These are phyloP conservation scores for Camptogramma bilineatum DNA, from an alignment of 2,888 invertebrate genomes.

Conservation along the genomic window DNA sequence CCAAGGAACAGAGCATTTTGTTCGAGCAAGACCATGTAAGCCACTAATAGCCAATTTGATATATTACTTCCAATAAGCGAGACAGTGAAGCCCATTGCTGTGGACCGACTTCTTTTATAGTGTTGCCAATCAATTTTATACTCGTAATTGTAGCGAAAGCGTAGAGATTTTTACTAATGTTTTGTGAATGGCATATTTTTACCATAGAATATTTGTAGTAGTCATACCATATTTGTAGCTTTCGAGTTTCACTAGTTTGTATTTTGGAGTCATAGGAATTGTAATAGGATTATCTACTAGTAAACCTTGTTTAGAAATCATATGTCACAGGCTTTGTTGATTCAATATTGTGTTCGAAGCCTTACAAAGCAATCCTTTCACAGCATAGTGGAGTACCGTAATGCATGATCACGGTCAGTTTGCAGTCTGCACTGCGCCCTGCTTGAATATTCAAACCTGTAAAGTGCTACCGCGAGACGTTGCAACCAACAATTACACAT, in stretches of 20 bases:
- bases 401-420: constrained; percentile 62
- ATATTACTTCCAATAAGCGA: constrained; percentile 58
- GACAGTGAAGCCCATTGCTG: constrained; percentile 53
- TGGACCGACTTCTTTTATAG: constrained; percentile 59
- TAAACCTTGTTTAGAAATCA: constrained; percentile 51
- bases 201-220: no score
- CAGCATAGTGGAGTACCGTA: constrained; percentile 62
- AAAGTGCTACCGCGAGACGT: constrained; percentile 56
- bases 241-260: constrained; percentile 16
- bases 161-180: constrained; percentile 58
- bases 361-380: constrained; percentile 71
- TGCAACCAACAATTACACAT: not conserved
- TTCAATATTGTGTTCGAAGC: constrained; percentile 66
- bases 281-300: constrained; percentile 42
- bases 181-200: constrained; percentile 44
- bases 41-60: constrained; percentile 57
- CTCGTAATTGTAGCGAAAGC: constrained; percentile 64
- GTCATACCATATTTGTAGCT: constrained; percentile 27
- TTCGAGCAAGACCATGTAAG: constrained; percentile 49
- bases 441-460: constrained; percentile 58
- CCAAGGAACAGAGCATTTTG: constrained; percentile 52
- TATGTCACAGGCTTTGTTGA: constrained; percentile 54
- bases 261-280: constrained; percentile 4
- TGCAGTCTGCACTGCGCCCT: constrained; percentile 51
- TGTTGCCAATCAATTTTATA: constrained; percentile 65